Base-by-base conservation (phyloP, 1,140 invertebrate genomes). In the Phymorhynchus buccinoides region DNA sequence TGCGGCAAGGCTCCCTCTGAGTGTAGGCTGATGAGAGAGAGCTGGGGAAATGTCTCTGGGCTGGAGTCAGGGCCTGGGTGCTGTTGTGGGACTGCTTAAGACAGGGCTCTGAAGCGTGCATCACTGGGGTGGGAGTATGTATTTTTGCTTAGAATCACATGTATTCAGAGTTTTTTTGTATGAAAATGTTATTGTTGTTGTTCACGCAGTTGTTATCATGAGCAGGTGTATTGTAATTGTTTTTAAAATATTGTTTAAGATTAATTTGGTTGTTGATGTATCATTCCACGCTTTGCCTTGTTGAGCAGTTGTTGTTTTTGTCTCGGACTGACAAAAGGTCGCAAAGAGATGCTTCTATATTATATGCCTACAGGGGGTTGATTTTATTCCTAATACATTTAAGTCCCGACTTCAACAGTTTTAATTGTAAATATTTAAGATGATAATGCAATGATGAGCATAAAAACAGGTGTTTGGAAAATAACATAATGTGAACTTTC, bases 1-100 rank as follows among this genome's bases (percentile, higher is more conserved):
- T 88, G 39, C 75, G 78, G 32, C 80, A 77, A 22, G 87, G 87
- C 2, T 83, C 85, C 18, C 82, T 84, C n/a, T 87, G 79, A 82
- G 39, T 7, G 27, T 27, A 18, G 37, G 37, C 22, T 7, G 37
- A n/a, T 9, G 14, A 18, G 18, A 9, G 41, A 30, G 16, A 81
- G 30, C 4, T n/a, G 16, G 41, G 44, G 16, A 81, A 39, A 32
- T n/a, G 16, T 7, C 32, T 4, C 62, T 12, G 18, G 52, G 16
- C n/a, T 32, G 37, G 30, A 39, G 71, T 35, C 12, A 14, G 73
- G 18, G 73, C 22, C 37, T 18, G 16, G 16, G 73, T 27, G 16
- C n/a, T 27, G 18, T 27, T 18, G 9, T 14, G 41, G 73, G 73
- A 35, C 71, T 39, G 30, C 71, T 39, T 73, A 9, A 73, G 37